Conservation (phyloP, 1,140 invertebrate species). For the Achatina immaculata region DNA sequence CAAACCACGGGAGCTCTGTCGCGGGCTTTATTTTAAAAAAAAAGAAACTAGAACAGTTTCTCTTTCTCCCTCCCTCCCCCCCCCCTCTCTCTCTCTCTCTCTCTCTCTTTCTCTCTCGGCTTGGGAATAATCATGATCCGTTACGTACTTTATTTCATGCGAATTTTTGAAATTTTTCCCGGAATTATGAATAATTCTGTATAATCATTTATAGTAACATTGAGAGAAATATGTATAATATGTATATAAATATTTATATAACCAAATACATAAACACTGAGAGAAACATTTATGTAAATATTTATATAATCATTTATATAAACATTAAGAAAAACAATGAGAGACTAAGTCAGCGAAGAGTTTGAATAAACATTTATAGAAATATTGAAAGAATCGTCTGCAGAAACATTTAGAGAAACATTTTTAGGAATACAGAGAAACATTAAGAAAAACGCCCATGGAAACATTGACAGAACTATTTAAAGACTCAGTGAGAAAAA, state of each 20-base stretch:
- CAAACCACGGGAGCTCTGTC: too few species aligned
- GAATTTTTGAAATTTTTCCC: not conserved
- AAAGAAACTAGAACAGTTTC: too few species aligned
- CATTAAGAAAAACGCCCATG: too few species aligned
- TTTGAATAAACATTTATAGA: constrained; percentile 1
- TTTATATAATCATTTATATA: constrained; percentile 14
- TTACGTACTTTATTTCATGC: not conserved
- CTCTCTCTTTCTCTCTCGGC: too few species aligned
- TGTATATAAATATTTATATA: not conserved
- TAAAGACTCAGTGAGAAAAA: too few species aligned
- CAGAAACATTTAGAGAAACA: too few species aligned
- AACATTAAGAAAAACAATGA: not conserved
- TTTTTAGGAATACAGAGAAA: too few species aligned
- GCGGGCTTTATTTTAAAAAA: too few species aligned
- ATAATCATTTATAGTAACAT: not conserved
- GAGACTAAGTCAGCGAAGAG: not conserved
- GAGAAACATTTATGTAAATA: not conserved
- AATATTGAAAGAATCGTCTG: not conserved
- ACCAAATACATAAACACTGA: not conserved
- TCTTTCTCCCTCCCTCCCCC: not conserved
- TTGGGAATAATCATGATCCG: too few species aligned
- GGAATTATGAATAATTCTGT: not conserved
- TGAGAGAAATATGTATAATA: not conserved
- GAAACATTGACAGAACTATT: too few species aligned
- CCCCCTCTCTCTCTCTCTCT: not conserved